These are phyloP conservation scores for Australoheros facetus DNA, from an alignment of 2,797 vertebrate genomes.

Conservation along the genomic window DNA sequence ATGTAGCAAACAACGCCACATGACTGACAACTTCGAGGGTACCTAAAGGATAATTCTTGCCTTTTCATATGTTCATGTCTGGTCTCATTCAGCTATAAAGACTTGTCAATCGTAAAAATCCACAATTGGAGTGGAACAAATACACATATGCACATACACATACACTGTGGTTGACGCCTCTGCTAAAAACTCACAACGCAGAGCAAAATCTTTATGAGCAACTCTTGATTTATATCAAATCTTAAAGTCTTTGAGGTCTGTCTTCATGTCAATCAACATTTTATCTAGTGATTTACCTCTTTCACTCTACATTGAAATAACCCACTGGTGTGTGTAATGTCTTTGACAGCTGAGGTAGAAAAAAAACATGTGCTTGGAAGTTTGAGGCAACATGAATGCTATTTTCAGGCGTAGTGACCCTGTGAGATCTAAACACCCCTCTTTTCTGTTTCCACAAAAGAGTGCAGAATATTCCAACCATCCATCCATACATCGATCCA, in stretches of 20 bases:
- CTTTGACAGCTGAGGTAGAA: not conserved
- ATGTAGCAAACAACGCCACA: conserved; percentile 14
- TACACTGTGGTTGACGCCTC: not conserved
- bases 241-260: not conserved
- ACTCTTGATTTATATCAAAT: not conserved
- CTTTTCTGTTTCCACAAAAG: conserved; percentile 7
- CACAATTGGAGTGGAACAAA: not conserved
- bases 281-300: not conserved
- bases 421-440: conserved; percentile 14
- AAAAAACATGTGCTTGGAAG: conserved; percentile 8
- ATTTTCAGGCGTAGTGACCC: conserved; percentile 35
- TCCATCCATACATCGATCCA: conserved; percentile 13
- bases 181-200: not conserved
- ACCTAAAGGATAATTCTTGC: conserved; percentile 19
- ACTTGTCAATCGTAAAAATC: not conserved
- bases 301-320: not conserved
- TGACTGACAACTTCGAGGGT: conserved; percentile 35
- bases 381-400: not conserved
- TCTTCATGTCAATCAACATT: not conserved
- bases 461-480: not conserved
- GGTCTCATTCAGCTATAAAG: not conserved
- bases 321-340: not conserved
- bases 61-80: conserved; percentile 21
- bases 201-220: not conserved
- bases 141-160: not conserved